Base-by-base conservation (phyloP, 2,797 vertebrate species). In the Hozukius guyotensis region DNA sequence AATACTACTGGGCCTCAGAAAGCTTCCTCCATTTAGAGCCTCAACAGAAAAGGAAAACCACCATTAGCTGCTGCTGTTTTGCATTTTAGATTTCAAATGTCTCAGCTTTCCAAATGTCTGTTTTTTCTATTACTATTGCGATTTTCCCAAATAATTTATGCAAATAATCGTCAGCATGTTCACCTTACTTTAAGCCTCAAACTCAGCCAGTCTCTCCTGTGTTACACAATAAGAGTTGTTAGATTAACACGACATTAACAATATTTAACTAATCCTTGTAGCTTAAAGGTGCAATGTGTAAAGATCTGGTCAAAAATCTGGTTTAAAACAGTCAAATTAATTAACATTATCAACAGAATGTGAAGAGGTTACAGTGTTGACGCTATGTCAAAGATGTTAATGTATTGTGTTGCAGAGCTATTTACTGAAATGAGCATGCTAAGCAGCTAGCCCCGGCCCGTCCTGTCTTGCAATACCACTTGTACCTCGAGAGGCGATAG, bases 1-100 rank as follows among this genome's bases (percentile, higher is more conserved):
- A 79, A 79, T 85, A 82, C 59, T 32, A 52, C 20, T 24, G 27
- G 69, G 80, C 52, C 66, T 76, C 61, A 25, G 79, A 75, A 78
- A 82, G 38, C 68, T 60, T 72, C 61, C 34, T 66, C 52, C 29
- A 72, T 81, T 85, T 46, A 57, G 13, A 78, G 42, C 49, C 27
- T 57, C 8, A 22, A 32, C 65, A 59, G 38, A 53, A 53, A 71
- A 70, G 65, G n/a, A 74, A 65, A 79, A 42, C 10, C 62, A 36
- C 22, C 73, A 29, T 72, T 69, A 61, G 3, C 27, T 31, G 63
- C 38, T 18, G 57, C 25, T 75, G 27, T 49, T 81, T 80, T 61
- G 60, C 59, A 75, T 81, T 88, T 85, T 12, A 70, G 32, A 72
- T 53, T 32, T 8, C 1, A 72, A 67, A 80, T 60, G 14, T 53